A percentile compares a stretch with the other conserved stretches of the same genome.
Conservation (phyloP, 2,888 invertebrate species). For the Ormyrus nitidulus region DNA sequence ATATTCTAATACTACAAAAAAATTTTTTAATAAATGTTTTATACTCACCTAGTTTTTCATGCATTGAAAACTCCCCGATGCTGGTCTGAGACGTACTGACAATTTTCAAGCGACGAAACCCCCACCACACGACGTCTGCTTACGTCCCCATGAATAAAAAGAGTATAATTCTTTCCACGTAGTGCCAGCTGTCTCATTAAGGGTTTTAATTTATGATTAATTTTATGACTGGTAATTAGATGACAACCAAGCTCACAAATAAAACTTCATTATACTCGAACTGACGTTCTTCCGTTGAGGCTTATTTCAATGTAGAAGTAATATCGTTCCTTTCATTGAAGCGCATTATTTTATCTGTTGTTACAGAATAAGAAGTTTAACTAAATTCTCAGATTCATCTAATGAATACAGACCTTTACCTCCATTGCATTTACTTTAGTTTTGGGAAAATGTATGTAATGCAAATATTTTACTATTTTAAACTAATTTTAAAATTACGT, state of each 20-base stretch:
- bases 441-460: no score
- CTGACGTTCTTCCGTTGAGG: not conserved
- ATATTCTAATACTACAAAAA: constrained; percentile 52
- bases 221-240: not conserved
- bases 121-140: constrained; percentile 5
- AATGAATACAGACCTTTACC: no score
- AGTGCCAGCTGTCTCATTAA: constrained; percentile 13
- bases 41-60: constrained; percentile 19
- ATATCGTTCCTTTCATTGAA: no score
- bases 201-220: constrained; percentile 21
- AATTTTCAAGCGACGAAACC: not conserved
- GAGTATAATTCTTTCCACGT: not conserved
- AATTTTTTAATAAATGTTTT: constrained; percentile 18
- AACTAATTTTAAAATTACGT: no score
- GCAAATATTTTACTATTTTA: no score
- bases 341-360: no score
- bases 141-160: constrained; percentile 23
- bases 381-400: no score
- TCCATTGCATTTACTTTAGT: no score
- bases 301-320: not conserved
- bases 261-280: not conserved
- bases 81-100: not conserved
- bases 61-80: constrained; percentile 1
- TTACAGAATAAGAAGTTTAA: no score
- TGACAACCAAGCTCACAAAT: not conserved